phyloP scores from a whole-genome alignment of 2,888 invertebrate species.

The Baccha elongata region DNA sequence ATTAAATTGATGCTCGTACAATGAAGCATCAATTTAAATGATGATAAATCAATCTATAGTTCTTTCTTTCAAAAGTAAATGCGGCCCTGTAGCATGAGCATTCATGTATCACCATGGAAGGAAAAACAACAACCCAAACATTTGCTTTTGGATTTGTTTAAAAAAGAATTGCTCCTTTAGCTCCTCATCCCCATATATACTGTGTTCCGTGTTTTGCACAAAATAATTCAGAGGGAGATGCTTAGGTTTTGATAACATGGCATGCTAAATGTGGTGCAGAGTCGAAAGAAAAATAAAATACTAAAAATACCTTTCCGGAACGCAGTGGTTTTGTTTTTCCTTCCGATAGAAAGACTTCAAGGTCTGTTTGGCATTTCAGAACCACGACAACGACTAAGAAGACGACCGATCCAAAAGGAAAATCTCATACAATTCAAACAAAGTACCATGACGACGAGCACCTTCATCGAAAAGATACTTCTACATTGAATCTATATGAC shows the following conservation, averaged over 20 bases:
- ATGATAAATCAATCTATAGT: no score
- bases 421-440: conserved; percentile 15
- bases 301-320: conserved; percentile 64
- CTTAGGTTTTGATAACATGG: conserved; percentile 66
- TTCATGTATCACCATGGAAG: conserved; percentile 54
- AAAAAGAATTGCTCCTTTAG: conserved; percentile 42
- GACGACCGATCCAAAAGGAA: conserved; percentile 16
- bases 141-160: conserved; percentile 37
- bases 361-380: conserved; percentile 70
- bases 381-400: conserved; percentile 29
- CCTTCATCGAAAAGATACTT: neutral
- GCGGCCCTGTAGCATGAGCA: conserved; percentile 23
- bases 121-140: conserved; percentile 8
- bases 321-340: conserved; percentile 28
- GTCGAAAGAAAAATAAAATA: conserved; percentile 12
- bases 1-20: no score
- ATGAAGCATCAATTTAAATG: no score
- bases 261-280: conserved; percentile 65
- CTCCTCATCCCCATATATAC: neutral
- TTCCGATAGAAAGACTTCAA: conserved; percentile 45
- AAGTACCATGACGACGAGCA: conserved; percentile 20
- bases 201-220: conserved; percentile 61
- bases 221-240: conserved; percentile 68
- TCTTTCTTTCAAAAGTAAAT: no score
- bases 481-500: neutral